phyloP scores from a whole-genome alignment of 2,797 vertebrate genomes.

The Miichthys miiuy region DNA sequence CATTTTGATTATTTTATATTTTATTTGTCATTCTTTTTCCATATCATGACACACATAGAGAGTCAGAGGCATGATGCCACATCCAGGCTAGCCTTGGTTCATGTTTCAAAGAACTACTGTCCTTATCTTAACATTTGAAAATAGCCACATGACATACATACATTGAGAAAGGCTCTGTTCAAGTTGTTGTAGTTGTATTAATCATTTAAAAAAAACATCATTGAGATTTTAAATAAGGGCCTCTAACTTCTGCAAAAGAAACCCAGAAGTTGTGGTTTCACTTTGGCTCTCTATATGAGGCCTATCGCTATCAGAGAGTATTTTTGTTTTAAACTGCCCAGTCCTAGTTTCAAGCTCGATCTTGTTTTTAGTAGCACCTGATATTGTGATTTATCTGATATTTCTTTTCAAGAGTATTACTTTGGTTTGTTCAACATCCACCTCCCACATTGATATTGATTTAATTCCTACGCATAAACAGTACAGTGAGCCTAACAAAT shows the following conservation, averaged over 20 bases:
- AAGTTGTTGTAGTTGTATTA: neutral
- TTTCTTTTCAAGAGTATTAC: neutral
- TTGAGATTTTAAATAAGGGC: neutral
- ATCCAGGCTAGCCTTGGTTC: neutral
- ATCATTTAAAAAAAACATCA: neutral
- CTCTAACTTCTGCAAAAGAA: neutral
- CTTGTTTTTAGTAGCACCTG: neutral
- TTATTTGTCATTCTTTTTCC: neutral
- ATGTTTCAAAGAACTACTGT: neutral
- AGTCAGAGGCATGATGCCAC: neutral
- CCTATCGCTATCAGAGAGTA: neutral
- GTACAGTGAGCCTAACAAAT: conserved; percentile 25
- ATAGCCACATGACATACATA: too few relatives aligned
- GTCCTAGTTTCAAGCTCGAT: neutral
- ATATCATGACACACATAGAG: neutral
- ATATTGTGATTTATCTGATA: neutral
- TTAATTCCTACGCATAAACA: neutral
- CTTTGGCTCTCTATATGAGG: neutral
- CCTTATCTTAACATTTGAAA: neutral
- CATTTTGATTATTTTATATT: neutral
- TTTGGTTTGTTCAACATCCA: neutral
- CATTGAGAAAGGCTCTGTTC: neutral
- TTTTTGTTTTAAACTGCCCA: neutral
- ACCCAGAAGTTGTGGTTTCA: neutral
- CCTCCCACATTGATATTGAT: neutral